A percentile compares a stretch with the other conserved stretches of the same genome.
phyloP scores from a whole-genome alignment of 2,113 vertebrate species.

The Neotragus moschatus region DNA sequence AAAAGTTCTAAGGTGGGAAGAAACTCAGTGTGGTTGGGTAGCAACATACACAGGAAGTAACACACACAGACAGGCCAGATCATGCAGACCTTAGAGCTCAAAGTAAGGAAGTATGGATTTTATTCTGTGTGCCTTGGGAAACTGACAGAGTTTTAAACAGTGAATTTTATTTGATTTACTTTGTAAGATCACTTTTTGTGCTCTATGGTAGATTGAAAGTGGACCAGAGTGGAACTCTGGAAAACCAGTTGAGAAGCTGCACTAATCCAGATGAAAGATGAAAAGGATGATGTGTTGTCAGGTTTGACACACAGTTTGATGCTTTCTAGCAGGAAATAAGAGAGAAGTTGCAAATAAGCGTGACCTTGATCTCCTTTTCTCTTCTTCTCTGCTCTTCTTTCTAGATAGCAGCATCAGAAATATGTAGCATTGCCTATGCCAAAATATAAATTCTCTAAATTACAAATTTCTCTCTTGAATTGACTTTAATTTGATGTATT shows the following conservation, averaged over 20 bases:
- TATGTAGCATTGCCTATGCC: neutral
- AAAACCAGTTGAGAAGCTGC: neutral
- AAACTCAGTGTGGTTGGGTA: neutral
- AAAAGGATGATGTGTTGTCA: neutral
- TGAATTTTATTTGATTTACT: neutral
- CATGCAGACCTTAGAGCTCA: neutral
- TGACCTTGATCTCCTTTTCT: neutral
- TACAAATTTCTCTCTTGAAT: neutral
- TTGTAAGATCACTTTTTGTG: constrained; percentile 3
- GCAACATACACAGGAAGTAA: neutral
- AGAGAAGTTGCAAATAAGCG: neutral
- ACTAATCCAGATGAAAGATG: neutral
- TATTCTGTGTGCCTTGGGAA: neutral
- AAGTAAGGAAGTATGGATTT: neutral
- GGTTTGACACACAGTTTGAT: neutral
- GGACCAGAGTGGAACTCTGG: neutral
- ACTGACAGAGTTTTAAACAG: neutral
- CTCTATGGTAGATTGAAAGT: neutral
- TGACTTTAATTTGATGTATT: neutral
- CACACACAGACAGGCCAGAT: neutral
- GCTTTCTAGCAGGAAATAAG: neutral
- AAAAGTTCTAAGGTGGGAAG: neutral
- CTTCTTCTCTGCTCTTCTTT: neutral
- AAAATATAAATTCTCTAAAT: neutral
- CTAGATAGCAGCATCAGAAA: neutral